Base-by-base conservation (phyloP, 2,888 invertebrate species). In the Hermodice carunculata region DNA sequence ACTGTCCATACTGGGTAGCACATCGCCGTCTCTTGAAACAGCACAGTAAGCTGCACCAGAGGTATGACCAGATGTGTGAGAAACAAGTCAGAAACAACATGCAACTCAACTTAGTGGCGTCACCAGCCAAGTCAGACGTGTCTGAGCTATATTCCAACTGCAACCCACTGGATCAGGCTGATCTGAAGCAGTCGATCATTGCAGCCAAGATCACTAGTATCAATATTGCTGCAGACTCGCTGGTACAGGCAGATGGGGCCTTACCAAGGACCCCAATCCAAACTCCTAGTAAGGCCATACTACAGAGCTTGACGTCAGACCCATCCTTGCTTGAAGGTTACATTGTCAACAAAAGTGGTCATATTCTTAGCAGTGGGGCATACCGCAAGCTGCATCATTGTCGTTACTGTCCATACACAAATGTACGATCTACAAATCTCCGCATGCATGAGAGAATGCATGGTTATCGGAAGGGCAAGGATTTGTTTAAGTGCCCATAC, bases 381-480 rank as follows among this genome's bases (percentile, higher is more conserved):
- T 91, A 93, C 66, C 90, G 91, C 57, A 94, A 94, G 86, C 93
- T 94, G 91, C 92, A 91, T 82, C 93, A 93, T 81, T 95, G 95
- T 81, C 89, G 92, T 32, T 92, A 90, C 81, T 95, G 95, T 81
- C 94, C 94, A 0, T 93, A 93, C 82, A 92, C 94, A 17, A 93
- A 93, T 81, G 88, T 91, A n/a, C 89, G 93, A 54, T 91, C 92
- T 78, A 91, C 91, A 48, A 93, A 93, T 83, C 91, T 95, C 64
- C 90, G 91, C 32, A 92, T 93, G 77, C 95, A 95, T 85, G 94
- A 94, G 84, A 91, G 91, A 81, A 92, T 94, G 90, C 94, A 94
- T 83, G 82, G 82, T 3, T 88, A 87, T 17, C 71, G 76, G 24
- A 70, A 78, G 2, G 75, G 79, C 64, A 76, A 82, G 46, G 78